Evolutionary conservation across 2,888 invertebrate genomes (phyloP).

Genomic region (Leptothorax acervorum): DNA sequence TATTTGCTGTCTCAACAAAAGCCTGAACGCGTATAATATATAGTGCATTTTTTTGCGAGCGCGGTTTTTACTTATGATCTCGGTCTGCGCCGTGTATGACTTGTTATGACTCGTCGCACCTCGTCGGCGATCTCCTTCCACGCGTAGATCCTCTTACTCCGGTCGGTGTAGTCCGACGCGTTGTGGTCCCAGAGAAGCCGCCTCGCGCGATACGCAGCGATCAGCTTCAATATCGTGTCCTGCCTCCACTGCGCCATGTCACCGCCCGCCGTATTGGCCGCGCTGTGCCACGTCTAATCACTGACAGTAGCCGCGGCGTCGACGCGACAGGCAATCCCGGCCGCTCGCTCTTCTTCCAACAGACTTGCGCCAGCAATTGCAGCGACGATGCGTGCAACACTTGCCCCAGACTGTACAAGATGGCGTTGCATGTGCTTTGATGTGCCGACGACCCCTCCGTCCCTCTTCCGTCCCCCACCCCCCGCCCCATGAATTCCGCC

Average conservation of each 20-base stretch:
- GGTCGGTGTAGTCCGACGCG: slow-evolving; percentile 47
- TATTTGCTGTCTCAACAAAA: background rate
- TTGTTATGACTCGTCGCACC: slow-evolving; percentile 22
- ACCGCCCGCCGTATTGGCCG: background rate
- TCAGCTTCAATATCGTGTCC: slow-evolving; percentile 58
- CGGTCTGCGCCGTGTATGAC: background rate
- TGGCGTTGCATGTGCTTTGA: slow-evolving; percentile 45
- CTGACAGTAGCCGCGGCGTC: slow-evolving; percentile 9
- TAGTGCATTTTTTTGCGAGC: background rate
- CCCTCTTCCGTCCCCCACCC: background rate
- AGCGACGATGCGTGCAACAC: slow-evolving; percentile 40
- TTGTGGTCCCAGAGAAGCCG: slow-evolving; percentile 58
- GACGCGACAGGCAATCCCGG: slow-evolving; percentile 11
- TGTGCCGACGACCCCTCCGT: background rate
- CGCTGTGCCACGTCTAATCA: slow-evolving; percentile 33
- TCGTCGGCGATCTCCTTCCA: slow-evolving; percentile 62
- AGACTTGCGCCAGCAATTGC: slow-evolving; percentile 60
- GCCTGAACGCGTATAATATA: background rate
- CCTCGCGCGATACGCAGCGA: slow-evolving; percentile 43
- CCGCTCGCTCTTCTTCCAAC: slow-evolving; percentile 4
- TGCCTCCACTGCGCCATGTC: slow-evolving; percentile 60
- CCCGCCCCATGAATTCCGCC: background rate
- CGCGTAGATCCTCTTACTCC: slow-evolving; percentile 53
- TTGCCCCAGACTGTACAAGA: slow-evolving; percentile 58
- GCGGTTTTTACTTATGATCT: background rate